Evolutionary conservation across 2,113 vertebrate species (phyloP).

Genomic region (Psammodynastes pulverulentus): DNA sequence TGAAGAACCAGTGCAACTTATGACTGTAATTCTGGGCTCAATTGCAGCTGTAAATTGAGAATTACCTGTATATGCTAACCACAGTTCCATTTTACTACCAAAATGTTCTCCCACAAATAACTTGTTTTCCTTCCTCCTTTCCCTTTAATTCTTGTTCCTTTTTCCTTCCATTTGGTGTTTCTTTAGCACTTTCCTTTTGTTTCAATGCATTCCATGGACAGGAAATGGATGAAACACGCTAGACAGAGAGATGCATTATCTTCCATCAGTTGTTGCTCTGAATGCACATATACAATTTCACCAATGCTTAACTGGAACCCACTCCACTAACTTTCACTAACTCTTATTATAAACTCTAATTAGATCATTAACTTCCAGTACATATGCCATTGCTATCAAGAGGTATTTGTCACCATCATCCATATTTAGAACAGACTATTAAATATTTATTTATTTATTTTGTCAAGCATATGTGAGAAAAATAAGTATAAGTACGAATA

Average conservation of each 20-base stretch:
- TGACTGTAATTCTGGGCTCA: not conserved
- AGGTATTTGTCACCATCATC: not conserved
- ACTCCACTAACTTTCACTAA: not conserved
- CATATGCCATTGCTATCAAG: not conserved
- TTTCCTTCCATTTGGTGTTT: not conserved
- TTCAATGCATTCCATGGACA: not conserved
- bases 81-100: not conserved
- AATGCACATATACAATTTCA: not conserved
- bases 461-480: no score
- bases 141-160: not conserved
- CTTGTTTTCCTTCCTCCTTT: not conserved
- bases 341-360: not conserved
- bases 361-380: not conserved
- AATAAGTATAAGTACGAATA: no score
- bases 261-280: not conserved
- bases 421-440: not conserved
- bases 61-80: not conserved
- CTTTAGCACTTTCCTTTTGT: not conserved
- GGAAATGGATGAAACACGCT: not conserved
- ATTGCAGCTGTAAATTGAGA: not conserved
- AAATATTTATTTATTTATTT: no score
- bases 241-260: not conserved
- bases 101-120: not conserved
- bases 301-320: not conserved
- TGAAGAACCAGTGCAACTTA: not conserved